These are phyloP conservation scores for Oryzias curvinotus DNA, from an alignment of 2,113 vertebrate species.

Conservation along the genomic window DNA sequence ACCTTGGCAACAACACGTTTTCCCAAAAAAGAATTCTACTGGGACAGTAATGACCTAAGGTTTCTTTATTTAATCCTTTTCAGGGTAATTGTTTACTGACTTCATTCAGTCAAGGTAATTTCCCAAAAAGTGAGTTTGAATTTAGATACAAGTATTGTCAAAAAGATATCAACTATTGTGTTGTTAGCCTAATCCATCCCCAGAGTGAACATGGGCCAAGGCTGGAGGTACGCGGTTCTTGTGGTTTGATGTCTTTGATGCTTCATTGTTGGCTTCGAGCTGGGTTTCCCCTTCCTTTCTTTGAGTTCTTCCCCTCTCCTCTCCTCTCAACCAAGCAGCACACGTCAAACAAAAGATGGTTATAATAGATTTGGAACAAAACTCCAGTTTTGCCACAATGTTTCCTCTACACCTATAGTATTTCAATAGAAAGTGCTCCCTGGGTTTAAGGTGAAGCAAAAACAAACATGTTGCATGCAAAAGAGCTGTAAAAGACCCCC, in stretches of 20 bases:
- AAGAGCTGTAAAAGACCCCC: slow-evolving; percentile 62
- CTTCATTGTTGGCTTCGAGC: slow-evolving; percentile 1
- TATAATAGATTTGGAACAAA: slow-evolving; percentile 23
- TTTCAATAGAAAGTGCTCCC: slow-evolving; percentile 59
- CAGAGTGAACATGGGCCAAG: slow-evolving; percentile 11
- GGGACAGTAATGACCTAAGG: slow-evolving; percentile 1
- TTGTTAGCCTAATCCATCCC: slow-evolving; percentile 19
- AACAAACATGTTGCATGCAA: slow-evolving; percentile 64
- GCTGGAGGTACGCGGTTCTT: slow-evolving; percentile 8
- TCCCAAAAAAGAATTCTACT: slow-evolving; percentile 9
- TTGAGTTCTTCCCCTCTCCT: slow-evolving; percentile 10
- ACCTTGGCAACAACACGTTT: not conserved
- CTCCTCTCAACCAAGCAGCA: slow-evolving; percentile 3
- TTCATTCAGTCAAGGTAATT: slow-evolving; percentile 19
- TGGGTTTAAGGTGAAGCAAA: slow-evolving; percentile 34
- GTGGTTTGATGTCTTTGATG: not conserved
- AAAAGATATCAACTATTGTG: slow-evolving; percentile 24
- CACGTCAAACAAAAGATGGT: not conserved
- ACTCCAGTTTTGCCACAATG: slow-evolving; percentile 21
- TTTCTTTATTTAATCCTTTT: slow-evolving; percentile 7
- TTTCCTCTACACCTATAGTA: slow-evolving; percentile 21
- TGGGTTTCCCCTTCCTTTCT: slow-evolving; percentile 6
- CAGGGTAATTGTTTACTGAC: slow-evolving; percentile 17
- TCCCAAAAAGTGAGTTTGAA: slow-evolving; percentile 20
- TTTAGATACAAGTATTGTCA: slow-evolving; percentile 24